Conservation (phyloP, 1,140 invertebrate species). For the Sycophaga agraensis region DNA sequence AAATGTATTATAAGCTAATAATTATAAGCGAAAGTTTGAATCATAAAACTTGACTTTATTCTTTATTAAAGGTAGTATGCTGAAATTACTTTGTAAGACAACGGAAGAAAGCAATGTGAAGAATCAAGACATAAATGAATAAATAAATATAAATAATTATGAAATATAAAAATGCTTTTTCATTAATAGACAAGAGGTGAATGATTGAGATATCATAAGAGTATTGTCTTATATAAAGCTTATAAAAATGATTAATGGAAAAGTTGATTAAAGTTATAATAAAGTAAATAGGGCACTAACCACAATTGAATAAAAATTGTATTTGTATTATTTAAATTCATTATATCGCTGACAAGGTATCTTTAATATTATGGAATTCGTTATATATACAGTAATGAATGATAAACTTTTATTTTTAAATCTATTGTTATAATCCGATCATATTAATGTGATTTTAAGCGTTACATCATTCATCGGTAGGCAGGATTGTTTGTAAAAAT, state of each 20-base stretch:
- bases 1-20: too few species aligned
- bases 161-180: slow-evolving; percentile 26
- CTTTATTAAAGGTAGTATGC: too few species aligned
- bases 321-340: too few species aligned
- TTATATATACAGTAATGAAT: slow-evolving; percentile 1
- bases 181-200: slow-evolving; percentile 7
- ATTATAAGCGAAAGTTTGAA: too few species aligned
- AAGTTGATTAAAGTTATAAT: slow-evolving; percentile 11
- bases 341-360: too few species aligned
- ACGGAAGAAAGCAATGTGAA: slow-evolving; percentile 21
- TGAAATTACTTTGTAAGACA: slow-evolving; percentile 31
- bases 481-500: too few species aligned
- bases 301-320: slow-evolving; percentile 6
- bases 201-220: slow-evolving; percentile 11
- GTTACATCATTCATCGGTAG: too few species aligned
- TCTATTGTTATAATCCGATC: too few species aligned
- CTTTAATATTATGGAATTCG: too few species aligned
- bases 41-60: too few species aligned
- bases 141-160: slow-evolving; percentile 21
- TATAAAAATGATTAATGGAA: slow-evolving; percentile 12
- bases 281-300: slow-evolving; percentile 22
- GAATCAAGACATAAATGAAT: slow-evolving; percentile 20
- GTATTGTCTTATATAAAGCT: slow-evolving; percentile 11
- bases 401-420: slow-evolving; percentile 9
- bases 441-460: too few species aligned